phyloP scores from a whole-genome alignment of 1,140 invertebrate genomes.

The Druon quercuslanigerum region DNA sequence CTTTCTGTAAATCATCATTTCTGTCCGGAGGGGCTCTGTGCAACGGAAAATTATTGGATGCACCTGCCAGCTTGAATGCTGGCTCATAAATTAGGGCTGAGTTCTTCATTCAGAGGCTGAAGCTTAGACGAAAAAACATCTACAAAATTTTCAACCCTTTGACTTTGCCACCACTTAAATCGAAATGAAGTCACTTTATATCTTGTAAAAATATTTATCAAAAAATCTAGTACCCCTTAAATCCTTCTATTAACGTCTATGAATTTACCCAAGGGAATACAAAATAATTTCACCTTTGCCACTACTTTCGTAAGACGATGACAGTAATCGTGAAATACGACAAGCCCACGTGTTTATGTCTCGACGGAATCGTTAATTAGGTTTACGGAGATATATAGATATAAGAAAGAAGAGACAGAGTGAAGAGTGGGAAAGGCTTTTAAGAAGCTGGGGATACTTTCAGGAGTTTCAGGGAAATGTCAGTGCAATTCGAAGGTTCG shows the following conservation, averaged over 20 bases:
- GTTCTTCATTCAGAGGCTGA: not conserved
- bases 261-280: too few species aligned
- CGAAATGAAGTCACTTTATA: not conserved
- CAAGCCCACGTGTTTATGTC: conserved; percentile 22
- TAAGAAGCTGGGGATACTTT: conserved; percentile 3
- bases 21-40: conserved; percentile 16
- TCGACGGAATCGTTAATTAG: conserved; percentile 26
- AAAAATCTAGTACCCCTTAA: too few species aligned
- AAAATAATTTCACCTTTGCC: too few species aligned
- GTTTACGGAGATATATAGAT: conserved; percentile 19
- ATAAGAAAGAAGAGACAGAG: conserved; percentile 34
- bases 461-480: conserved; percentile 23
- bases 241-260: too few species aligned
- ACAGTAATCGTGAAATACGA: conserved; percentile 23
- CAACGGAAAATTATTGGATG: conserved; percentile 27
- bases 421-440: conserved; percentile 20
- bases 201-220: not conserved
- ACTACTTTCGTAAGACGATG: not conserved
- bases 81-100: not conserved
- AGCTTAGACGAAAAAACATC: not conserved
- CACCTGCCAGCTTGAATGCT: not conserved
- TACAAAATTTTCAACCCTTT: not conserved
- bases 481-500: conserved; percentile 16
- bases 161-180: too few species aligned
- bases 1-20: conserved; percentile 32